These are phyloP conservation scores for Drosophila ogumai DNA, from an alignment of 1,140 invertebrate species.

Conservation along the genomic window DNA sequence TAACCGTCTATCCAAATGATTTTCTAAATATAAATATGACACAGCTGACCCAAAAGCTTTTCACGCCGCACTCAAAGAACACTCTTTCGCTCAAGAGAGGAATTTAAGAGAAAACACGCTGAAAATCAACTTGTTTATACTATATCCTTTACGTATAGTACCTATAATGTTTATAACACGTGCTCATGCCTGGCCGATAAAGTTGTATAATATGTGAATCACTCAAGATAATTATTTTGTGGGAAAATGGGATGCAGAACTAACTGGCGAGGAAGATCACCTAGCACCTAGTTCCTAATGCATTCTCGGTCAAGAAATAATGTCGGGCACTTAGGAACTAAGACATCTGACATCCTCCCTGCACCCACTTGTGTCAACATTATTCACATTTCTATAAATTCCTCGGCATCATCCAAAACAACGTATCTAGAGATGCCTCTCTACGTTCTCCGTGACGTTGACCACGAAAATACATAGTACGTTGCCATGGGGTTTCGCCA, in stretches of 20 bases:
- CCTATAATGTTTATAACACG: slow-evolving; percentile 38
- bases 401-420: slow-evolving; percentile 20
- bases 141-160: slow-evolving; percentile 3
- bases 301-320: slow-evolving; percentile 13
- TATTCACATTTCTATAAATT: slow-evolving; percentile 46
- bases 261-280: slow-evolving; percentile 6
- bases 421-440: slow-evolving; percentile 4
- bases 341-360: slow-evolving; percentile 3
- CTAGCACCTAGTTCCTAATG: slow-evolving; percentile 3
- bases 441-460: slow-evolving; percentile 54
- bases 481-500: slow-evolving; percentile 38
- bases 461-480: slow-evolving; percentile 61
- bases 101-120: slow-evolving; percentile 1
- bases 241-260: neutral
- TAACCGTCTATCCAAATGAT: slow-evolving; percentile 66
- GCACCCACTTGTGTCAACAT: slow-evolving; percentile 27
- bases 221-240: slow-evolving; percentile 12
- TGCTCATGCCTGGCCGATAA: slow-evolving; percentile 51
- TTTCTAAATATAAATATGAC: slow-evolving; percentile 83
- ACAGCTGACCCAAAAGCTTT: slow-evolving; percentile 45
- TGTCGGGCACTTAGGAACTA: slow-evolving; percentile 39
- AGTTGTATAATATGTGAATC: slow-evolving; percentile 33
- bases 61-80: slow-evolving; percentile 1
- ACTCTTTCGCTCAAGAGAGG: slow-evolving; percentile 50
- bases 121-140: slow-evolving; percentile 17